Percentiles rank a stretch among this genome's conserved stretches.
Conservation (phyloP, 2,113 vertebrate species). For the Marmota monax region DNA sequence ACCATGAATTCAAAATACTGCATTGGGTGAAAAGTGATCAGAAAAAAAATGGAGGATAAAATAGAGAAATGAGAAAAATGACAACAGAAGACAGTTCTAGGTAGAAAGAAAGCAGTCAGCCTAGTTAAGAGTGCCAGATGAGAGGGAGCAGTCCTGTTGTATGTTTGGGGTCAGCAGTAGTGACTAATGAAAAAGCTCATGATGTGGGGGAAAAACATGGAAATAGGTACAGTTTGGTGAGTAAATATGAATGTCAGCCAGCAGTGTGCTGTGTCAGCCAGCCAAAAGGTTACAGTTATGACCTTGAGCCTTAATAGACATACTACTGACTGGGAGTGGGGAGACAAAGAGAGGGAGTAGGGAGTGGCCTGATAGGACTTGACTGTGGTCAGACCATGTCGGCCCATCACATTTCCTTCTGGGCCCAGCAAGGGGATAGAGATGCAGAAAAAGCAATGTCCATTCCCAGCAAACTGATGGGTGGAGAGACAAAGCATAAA, state of each 20-base stretch:
- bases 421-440: not conserved
- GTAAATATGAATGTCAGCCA: not conserved
- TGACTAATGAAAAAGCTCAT: not conserved
- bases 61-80: not conserved
- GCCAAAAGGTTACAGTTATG: not conserved
- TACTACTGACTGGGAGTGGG: not conserved
- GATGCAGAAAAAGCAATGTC: too few species aligned
- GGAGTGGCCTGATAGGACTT: not conserved
- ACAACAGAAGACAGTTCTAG: not conserved
- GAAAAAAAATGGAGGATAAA: not conserved
- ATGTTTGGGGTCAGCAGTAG: too few species aligned
- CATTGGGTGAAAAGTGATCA: not conserved
- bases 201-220: not conserved
- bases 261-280: not conserved
- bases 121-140: not conserved
- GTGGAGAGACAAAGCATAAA: not conserved
- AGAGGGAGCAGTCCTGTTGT: not conserved
- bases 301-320: not conserved
- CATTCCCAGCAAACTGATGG: not conserved
- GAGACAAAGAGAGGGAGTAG: not conserved
- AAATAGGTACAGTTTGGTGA: not conserved
- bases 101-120: not conserved
- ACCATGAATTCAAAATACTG: not conserved
- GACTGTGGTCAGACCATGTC: not conserved
- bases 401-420: not conserved